Percentiles rank a stretch among this genome's conserved stretches.
These are phyloP conservation scores for Tor tambroides DNA, from an alignment of 2,113 vertebrate species.

Conservation along the genomic window DNA sequence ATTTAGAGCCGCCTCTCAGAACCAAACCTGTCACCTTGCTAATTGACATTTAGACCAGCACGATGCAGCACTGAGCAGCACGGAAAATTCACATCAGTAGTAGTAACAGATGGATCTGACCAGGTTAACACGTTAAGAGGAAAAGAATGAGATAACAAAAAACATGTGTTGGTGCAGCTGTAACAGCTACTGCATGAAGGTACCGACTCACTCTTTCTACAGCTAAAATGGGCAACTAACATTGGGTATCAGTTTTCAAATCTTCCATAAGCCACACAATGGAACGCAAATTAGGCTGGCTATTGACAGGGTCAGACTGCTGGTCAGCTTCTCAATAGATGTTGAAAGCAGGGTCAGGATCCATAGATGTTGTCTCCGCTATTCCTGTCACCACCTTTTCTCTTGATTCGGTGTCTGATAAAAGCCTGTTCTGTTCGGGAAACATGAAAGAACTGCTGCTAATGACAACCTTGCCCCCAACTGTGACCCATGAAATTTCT, in stretches of 20 bases:
- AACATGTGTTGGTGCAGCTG: neutral
- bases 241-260: slow-evolving; percentile 29
- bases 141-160: neutral
- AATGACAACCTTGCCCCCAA: neutral
- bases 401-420: neutral
- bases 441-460: slow-evolving; percentile 3
- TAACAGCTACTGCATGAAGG: neutral
- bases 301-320: slow-evolving; percentile 17
- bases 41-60: slow-evolving; percentile 47
- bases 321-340: neutral
- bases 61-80: neutral
- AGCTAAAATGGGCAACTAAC: neutral
- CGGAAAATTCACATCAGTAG: neutral
- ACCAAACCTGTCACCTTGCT: slow-evolving; percentile 29
- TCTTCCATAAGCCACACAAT: slow-evolving; percentile 31
- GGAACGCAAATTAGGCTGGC: slow-evolving; percentile 27
- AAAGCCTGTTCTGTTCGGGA: slow-evolving; percentile 3
- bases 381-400: neutral
- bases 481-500: neutral
- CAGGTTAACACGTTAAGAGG: neutral
- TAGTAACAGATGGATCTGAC: neutral
- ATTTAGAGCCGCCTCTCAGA: slow-evolving; percentile 18
- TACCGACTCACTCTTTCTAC: neutral
- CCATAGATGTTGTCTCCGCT: neutral
- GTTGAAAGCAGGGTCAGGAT: neutral